A percentile compares a stretch with the other conserved stretches of the same genome.
Conservation (phyloP, 2,797 vertebrate species). For the Avahi laniger region DNA sequence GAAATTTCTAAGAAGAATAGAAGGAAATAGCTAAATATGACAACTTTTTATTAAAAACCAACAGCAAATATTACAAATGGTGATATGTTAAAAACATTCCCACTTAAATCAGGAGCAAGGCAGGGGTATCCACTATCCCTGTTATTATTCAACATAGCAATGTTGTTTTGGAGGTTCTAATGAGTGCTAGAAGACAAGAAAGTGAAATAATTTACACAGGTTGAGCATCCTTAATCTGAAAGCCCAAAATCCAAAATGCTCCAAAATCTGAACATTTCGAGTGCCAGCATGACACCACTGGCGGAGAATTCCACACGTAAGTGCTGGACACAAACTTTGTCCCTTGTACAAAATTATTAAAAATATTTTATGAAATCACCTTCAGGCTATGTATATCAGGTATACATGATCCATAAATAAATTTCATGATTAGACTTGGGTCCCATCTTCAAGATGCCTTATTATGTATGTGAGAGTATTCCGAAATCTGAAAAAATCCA, state of each 20-base stretch:
- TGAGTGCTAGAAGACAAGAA: not conserved
- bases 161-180: not conserved
- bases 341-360: not conserved
- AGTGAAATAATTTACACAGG: not conserved
- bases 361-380: not conserved
- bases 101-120: not conserved
- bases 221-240: not conserved
- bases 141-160: not conserved
- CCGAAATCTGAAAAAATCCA: not conserved
- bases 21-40: not conserved
- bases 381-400: not conserved
- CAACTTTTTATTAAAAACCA: not conserved
- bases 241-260: not conserved
- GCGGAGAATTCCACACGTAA: not conserved
- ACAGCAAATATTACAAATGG: not conserved
- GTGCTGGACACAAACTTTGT: not conserved
- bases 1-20: not conserved
- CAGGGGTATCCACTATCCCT: not conserved
- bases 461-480: not conserved
- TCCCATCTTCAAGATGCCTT: not conserved
- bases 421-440: not conserved
- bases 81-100: not conserved
- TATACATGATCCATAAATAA: not conserved
- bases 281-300: not conserved
- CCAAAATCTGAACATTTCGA: not conserved